Conservation (phyloP, 2,113 vertebrate species). For the Craseonycteris thonglongyai region DNA sequence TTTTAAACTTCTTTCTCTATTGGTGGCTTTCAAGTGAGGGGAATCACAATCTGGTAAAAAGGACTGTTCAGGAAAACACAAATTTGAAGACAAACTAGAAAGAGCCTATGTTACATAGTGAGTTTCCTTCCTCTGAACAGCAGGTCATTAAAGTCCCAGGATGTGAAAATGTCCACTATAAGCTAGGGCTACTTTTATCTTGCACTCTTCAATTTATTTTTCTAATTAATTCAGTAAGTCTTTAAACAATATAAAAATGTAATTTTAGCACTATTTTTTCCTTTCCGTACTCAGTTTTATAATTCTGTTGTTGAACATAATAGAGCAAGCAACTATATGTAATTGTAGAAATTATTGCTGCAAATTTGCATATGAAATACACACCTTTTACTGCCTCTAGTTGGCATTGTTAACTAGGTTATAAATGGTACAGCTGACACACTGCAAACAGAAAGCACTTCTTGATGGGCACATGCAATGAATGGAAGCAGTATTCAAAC, state of each 20-base stretch:
- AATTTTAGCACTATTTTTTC: constrained; percentile 58
- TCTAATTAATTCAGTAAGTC: constrained; percentile 59
- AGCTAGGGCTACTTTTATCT: neutral
- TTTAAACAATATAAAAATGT: constrained; percentile 42
- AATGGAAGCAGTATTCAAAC: constrained; percentile 72
- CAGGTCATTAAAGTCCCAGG: neutral
- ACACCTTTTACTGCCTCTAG: constrained; percentile 76
- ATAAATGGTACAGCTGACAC: constrained; percentile 77
- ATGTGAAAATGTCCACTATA: neutral
- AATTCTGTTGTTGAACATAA: constrained; percentile 70
- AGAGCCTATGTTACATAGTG: neutral
- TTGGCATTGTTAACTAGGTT: constrained; percentile 77
- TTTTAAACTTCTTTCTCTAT: neutral
- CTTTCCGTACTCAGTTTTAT: constrained; percentile 51
- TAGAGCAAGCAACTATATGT: constrained; percentile 68
- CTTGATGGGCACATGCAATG: constrained; percentile 72
- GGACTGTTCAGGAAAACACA: neutral
- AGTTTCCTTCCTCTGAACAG: neutral
- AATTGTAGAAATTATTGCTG: constrained; percentile 75
- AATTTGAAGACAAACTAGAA: neutral
- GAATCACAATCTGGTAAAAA: neutral
- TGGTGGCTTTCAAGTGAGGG: neutral
- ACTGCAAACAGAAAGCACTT: constrained; percentile 69
- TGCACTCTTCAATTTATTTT: neutral
- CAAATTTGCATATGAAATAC: constrained; percentile 79